Percentiles rank a stretch among this genome's conserved stretches.
Conservation (phyloP, 1,140 invertebrate species). For the Ceratosolen solmsi region DNA sequence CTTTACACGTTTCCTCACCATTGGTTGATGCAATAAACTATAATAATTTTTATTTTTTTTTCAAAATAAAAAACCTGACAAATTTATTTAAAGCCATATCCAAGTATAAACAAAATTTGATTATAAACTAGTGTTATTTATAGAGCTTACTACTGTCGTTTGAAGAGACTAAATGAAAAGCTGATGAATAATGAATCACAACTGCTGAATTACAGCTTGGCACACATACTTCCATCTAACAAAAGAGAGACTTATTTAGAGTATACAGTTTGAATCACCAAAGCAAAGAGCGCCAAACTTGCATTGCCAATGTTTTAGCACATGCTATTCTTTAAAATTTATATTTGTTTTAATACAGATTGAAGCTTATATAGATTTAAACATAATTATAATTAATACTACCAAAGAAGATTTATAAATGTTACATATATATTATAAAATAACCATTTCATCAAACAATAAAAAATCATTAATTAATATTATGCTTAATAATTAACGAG, state of each 20-base stretch:
- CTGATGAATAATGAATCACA: conserved; percentile 35
- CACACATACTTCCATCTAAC: conserved; percentile 31
- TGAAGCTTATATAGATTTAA: no score
- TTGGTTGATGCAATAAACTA: conserved; percentile 46
- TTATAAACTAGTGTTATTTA: not conserved
- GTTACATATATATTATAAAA: no score
- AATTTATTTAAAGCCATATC: not conserved
- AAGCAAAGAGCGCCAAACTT: conserved; percentile 8
- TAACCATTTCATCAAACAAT: no score
- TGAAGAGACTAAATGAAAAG: conserved; percentile 32
- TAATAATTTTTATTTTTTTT: conserved; percentile 31
- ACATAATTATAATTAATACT: no score
- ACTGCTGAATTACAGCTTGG: conserved; percentile 24
- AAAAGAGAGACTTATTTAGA: conserved; percentile 45
- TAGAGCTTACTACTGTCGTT: not conserved
- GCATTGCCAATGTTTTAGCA: conserved; percentile 13
- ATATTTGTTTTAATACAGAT: no score
- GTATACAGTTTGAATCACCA: conserved; percentile 19
- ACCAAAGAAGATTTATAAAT: no score
- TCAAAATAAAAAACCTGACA: not conserved
- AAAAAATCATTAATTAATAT: no score
- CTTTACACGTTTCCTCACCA: conserved; percentile 58
- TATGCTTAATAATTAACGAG: no score
- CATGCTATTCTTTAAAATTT: no score
- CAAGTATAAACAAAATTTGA: conserved; percentile 5